phyloP scores from a whole-genome alignment of 1,140 invertebrate genomes.

The Calliopsis andreniformis region DNA sequence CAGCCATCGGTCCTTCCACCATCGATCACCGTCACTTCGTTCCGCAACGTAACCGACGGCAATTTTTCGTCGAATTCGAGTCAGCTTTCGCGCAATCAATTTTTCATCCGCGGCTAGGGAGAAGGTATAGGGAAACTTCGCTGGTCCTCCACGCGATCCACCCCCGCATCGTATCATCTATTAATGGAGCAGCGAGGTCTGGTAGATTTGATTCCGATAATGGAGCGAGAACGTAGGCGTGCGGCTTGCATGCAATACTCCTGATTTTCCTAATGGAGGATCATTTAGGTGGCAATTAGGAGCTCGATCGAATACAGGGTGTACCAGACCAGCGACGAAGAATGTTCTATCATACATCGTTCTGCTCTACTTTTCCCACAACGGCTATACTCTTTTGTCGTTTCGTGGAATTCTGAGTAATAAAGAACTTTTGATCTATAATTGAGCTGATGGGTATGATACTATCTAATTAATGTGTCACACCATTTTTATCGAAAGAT shows the following conservation, averaged over 20 bases:
- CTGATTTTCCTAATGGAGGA: slow-evolving; percentile 57
- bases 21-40: neutral
- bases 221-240: slow-evolving; percentile 42
- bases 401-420: neutral
- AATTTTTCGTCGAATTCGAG: slow-evolving; percentile 11
- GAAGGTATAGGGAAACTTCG: neutral
- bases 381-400: neutral
- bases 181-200: slow-evolving; percentile 43
- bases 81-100: neutral
- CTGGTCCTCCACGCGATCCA: slow-evolving; percentile 14
- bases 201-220: slow-evolving; percentile 60
- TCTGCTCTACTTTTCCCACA: neutral
- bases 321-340: neutral
- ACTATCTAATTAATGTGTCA: too few species aligned
- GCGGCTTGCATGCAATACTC: slow-evolving; percentile 32
- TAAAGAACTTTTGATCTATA: too few species aligned
- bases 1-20: too few species aligned
- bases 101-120: neutral
- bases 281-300: slow-evolving; percentile 48
- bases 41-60: too few species aligned
- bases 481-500: too few species aligned
- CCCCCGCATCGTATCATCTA: slow-evolving; percentile 32
- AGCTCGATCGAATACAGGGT: slow-evolving; percentile 19
- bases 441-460: too few species aligned
- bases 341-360: too few species aligned